phyloP scores from a whole-genome alignment of 1,140 invertebrate species.

The Zaprionus vittiger region DNA sequence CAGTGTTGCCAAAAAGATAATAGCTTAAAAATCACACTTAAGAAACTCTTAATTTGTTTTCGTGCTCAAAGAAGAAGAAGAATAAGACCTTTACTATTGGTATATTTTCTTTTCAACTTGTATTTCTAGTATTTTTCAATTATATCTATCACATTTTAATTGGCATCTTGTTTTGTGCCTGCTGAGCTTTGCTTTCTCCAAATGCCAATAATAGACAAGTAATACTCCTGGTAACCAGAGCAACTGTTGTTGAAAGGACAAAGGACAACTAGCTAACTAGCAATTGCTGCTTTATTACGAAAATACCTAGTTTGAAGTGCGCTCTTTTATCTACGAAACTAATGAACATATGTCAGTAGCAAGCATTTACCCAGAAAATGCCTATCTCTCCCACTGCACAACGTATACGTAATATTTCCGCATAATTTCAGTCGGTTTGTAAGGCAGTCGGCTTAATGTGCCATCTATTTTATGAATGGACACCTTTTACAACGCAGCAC shows the following conservation, averaged over 20 bases:
- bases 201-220: no score
- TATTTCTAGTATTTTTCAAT: background rate
- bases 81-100: no score
- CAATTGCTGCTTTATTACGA: background rate
- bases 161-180: background rate
- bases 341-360: constrained; percentile 14
- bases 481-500: background rate
- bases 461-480: constrained; percentile 34
- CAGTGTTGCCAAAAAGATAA: no score
- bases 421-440: background rate
- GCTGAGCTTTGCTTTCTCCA: no score
- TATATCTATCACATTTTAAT: background rate
- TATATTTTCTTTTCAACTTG: no score
- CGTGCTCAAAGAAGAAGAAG: no score
- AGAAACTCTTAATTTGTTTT: background rate
- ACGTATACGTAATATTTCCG: background rate
- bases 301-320: background rate
- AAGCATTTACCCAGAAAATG: constrained; percentile 30
- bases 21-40: no score
- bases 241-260: background rate
- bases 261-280: background rate
- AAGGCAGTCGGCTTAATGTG: constrained; percentile 2
- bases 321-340: background rate
- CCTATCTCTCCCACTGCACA: background rate
- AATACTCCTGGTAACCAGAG: background rate